Evolutionary conservation across 2,797 vertebrate genomes (phyloP), one percentile per base, ranked within the genome.

Genomic region (Danio jaintianensis): DNA sequence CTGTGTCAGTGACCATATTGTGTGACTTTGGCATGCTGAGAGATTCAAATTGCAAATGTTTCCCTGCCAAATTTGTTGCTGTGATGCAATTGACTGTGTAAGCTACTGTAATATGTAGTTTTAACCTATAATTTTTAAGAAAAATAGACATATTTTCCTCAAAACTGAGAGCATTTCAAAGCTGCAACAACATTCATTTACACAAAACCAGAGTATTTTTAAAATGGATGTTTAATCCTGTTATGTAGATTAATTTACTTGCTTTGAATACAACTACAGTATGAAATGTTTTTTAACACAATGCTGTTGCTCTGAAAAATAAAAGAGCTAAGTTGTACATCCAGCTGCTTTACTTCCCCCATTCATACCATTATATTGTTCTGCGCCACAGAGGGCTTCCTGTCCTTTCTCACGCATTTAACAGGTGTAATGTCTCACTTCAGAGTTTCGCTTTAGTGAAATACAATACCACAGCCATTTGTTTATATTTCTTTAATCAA

Each of bases 1-100:
- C 40, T 16, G 36, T 70, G 48, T n/a, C 48, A 70, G n/a, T 70
- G 50, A 42, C 50, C 68, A 42, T 70, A 70, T 70, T 70, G 68
- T 53, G 36, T 12, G 48, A 70, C 36, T 53, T 70, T 55, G 36
- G 4, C 68, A 42, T 70, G 68, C 68, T 70, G 50, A 11, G 68
- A 70, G 68, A 53, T 3, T 70, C 48, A 70, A 53, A 70, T 70
- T 42, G 50, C 50, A 55, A 20, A 55, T 70, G 15, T 70, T 70
- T 55, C 50, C 36, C n/a, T 55, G 68, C 68, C 68, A 55, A 50
- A 55, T 50, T 55, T 70, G 68, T 55, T 70, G 48, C 68, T 42
- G 53, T 70, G 68, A 70, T 70, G 53, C 68, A 53, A 40, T 20
- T 70, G 48, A 53, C 67, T 8, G 22, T 52, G 10, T 12, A 29